phyloP scores from a whole-genome alignment of 2,888 invertebrate genomes.

The Sarcophaga variegata region DNA sequence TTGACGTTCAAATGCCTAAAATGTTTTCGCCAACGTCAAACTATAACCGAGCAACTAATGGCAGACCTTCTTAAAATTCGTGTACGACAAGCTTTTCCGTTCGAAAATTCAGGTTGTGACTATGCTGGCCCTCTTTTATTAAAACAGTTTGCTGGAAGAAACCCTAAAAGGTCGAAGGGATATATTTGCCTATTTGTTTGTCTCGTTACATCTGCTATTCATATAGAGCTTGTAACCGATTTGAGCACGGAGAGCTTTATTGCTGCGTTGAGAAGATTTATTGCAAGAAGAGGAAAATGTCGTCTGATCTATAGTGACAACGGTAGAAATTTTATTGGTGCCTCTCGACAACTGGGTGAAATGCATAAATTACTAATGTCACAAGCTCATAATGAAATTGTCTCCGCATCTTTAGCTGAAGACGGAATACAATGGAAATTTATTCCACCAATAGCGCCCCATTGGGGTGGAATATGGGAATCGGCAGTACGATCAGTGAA shows the following conservation, averaged over 20 bases:
- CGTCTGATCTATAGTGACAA: slow-evolving; percentile 60
- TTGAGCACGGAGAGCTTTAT: slow-evolving; percentile 61
- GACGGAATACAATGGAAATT: slow-evolving; percentile 65
- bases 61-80: neutral
- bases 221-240: slow-evolving; percentile 26
- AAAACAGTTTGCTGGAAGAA: slow-evolving; percentile 32
- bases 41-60: slow-evolving; percentile 39
- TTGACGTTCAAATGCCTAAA: slow-evolving; percentile 45
- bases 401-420: slow-evolving; percentile 44
- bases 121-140: slow-evolving; percentile 41
- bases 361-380: slow-evolving; percentile 56
- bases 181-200: neutral
- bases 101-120: slow-evolving; percentile 19
- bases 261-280: slow-evolving; percentile 56
- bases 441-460: slow-evolving; percentile 58
- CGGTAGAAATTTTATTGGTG: slow-evolving; percentile 64
- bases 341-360: slow-evolving; percentile 49
- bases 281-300: slow-evolving; percentile 58
- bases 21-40: slow-evolving; percentile 51
- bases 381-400: slow-evolving; percentile 39
- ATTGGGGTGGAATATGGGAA: slow-evolving; percentile 67
- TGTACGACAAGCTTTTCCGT: no score
- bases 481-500: slow-evolving; percentile 64
- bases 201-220: no score
- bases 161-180: neutral